Percentiles rank a stretch among this genome's conserved stretches.
Evolutionary conservation across 23 tunicate genomes (phyloP).

Genomic region (Trididemnum miniatum): DNA sequence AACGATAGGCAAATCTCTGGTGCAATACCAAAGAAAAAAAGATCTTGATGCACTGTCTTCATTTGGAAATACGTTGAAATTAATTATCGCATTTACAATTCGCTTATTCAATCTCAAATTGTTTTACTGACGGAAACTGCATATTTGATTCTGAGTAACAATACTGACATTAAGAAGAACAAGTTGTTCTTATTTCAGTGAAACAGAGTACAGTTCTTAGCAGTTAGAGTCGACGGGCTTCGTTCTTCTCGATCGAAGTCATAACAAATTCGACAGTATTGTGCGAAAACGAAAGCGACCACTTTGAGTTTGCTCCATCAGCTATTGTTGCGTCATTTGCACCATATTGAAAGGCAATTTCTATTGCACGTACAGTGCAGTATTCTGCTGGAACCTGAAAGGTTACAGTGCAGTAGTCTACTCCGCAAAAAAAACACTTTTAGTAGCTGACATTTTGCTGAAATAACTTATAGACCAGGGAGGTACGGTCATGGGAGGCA

Average conservation of each 20-base stretch:
- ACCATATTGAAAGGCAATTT: background rate
- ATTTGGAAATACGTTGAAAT: background rate
- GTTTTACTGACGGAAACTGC: background rate
- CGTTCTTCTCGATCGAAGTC: slow-evolving; percentile 2
- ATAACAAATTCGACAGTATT: background rate
- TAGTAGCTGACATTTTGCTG: no score
- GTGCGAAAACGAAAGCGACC: background rate
- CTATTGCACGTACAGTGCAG: background rate
- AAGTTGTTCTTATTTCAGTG: background rate
- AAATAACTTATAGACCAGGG: slow-evolving; percentile 1
- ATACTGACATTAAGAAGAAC: background rate
- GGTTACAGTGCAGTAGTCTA: slow-evolving; percentile 2
- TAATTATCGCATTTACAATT: background rate
- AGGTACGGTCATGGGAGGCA: slow-evolving; percentile 4
- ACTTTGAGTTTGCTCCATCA: background rate
- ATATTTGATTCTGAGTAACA: background rate
- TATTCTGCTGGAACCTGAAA: slow-evolving; percentile 1
- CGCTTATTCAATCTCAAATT: background rate
- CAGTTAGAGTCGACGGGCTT: background rate
- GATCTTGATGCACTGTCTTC: background rate
- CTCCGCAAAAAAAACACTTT: background rate
- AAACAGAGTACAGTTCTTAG: background rate
- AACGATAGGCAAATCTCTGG: slow-evolving; percentile 2
- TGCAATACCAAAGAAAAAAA: background rate
- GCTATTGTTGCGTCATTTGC: slow-evolving; percentile 2